phyloP scores from a whole-genome alignment of 2,888 invertebrate genomes.

The Noctua pronuba region DNA sequence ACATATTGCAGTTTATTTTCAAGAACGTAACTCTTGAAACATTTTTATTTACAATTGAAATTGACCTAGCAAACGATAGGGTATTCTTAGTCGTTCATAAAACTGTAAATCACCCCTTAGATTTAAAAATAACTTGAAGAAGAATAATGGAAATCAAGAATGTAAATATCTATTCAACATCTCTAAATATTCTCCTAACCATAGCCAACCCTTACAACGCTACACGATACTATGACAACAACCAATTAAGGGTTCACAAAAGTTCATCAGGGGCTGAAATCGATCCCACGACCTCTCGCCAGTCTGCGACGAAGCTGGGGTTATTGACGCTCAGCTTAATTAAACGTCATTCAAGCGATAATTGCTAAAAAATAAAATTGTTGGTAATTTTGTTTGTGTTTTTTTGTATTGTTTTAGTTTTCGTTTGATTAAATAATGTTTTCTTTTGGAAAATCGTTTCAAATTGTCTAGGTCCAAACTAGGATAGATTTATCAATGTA shows the following conservation, averaged over 20 bases:
- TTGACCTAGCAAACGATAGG: constrained; percentile 32
- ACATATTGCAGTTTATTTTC: not conserved
- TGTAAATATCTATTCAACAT: not conserved
- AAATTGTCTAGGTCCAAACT: not conserved
- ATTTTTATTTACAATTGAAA: constrained; percentile 27
- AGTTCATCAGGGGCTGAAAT: constrained; percentile 41
- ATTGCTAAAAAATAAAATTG: not conserved
- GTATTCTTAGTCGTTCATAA: not conserved
- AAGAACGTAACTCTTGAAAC: not conserved
- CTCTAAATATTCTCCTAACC: not conserved
- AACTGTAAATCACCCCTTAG: constrained; percentile 3
- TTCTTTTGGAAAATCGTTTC: not conserved
- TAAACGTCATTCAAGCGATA: constrained; percentile 7
- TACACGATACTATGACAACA: constrained; percentile 5
- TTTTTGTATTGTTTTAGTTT: not conserved
- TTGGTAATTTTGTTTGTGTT: too few relatives aligned
- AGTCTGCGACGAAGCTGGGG: constrained; percentile 24
- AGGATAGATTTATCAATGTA: not conserved
- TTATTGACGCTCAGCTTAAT: constrained; percentile 32
- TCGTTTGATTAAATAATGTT: not conserved
- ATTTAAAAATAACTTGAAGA: constrained; percentile 2
- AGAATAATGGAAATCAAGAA: not conserved
- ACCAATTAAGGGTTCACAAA: constrained; percentile 22
- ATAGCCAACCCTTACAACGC: not conserved
- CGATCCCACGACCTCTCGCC: constrained; percentile 26